Base-by-base conservation (phyloP, 2,888 invertebrate genomes). In the Sinopyrophorus schimmeli region DNA sequence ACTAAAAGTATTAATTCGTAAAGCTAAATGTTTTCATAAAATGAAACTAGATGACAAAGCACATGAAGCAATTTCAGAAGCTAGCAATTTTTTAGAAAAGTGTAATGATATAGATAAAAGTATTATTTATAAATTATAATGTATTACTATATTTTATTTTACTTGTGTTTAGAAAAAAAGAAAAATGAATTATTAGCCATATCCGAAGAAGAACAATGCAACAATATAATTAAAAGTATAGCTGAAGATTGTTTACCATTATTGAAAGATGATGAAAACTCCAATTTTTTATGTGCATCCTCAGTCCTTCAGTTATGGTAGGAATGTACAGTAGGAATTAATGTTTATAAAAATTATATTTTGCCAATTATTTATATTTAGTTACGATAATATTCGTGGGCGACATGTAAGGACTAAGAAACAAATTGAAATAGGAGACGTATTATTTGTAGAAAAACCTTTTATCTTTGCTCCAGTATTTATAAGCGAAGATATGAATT, bases 391-490 rank as follows among this genome's bases (percentile, higher is more conserved):
- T 27, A 71, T 76, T 14, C 77, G 75, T 44, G 89, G 89, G 0
- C 77, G 89, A 17, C 79, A 83, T 68, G 82, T 91, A 7, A 66
- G 83, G 17, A 80, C 87, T 1, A 78, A 74, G 6, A 74, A 76
- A 48, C 68, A 74, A 18, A 76, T 88, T 2, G 69, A 74, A 5
- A 76, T 79, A 31, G 90, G 89, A 0, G 86, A 89, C 58, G 76
- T 87, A 1, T 70, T 96, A 23, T 88, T 92, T 68, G 77, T 83
- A 0, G 95, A 95, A 70, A 81, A 83, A 59, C 88, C 94, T 0
- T 88, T 86, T 68, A 82, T 89, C 1, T 87, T 89, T 71, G 88
- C 92, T 1, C 77, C 82, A 53, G 68, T 85, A 68, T 78, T 80
- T 6, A 20, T 39, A 7, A 75, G 79, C 5, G 79, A 80, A 47